A percentile compares a stretch with the other conserved stretches of the same genome.
These are phyloP conservation scores for Dendroctonus valens DNA, from an alignment of 1,140 invertebrate species.

Conservation along the genomic window DNA sequence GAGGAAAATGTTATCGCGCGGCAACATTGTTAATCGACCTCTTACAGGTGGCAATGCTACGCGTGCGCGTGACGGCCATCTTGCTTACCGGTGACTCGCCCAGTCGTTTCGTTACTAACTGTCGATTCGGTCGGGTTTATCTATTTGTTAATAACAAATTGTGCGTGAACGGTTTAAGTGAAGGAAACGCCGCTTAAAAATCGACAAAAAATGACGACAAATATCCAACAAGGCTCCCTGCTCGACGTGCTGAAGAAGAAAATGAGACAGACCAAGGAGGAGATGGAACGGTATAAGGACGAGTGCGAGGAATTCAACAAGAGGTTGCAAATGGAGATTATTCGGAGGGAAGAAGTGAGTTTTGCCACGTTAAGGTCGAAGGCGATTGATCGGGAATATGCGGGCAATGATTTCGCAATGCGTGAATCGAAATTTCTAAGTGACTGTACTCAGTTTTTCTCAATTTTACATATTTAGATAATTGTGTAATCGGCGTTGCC, in stretches of 20 bases:
- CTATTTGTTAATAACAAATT: constrained; percentile 8
- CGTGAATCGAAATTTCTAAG: too few relatives aligned
- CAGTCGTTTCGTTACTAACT: constrained; percentile 30
- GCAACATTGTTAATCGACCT: constrained; percentile 12
- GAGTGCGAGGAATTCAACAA: constrained; percentile 91
- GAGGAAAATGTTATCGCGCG: neutral
- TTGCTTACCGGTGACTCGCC: constrained; percentile 38
- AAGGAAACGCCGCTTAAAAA: constrained; percentile 5
- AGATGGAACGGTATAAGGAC: constrained; percentile 96
- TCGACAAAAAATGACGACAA: constrained; percentile 69
- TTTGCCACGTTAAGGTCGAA: constrained; percentile 33
- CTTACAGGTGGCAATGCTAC: constrained; percentile 29
- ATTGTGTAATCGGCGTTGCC: too few relatives aligned
- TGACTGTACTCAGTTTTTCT: too few relatives aligned
- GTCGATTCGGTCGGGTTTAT: constrained; percentile 15
- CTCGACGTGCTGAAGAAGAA: constrained; percentile 98
- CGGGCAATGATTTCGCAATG: too few relatives aligned
- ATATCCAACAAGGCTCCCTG: constrained; percentile 81
- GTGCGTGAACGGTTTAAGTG: constrained; percentile 22
- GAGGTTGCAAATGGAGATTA: constrained; percentile 84
- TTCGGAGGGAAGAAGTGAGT: constrained; percentile 93
- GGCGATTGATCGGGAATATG: too few relatives aligned
- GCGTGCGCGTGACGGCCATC: constrained; percentile 36
- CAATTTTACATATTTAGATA: too few relatives aligned
- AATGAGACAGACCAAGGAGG: constrained; percentile 97